These are phyloP conservation scores for Lycopodina hypogea DNA, from an alignment of 37 sponge, comb jelly and placozoan species.

Conservation along the genomic window DNA sequence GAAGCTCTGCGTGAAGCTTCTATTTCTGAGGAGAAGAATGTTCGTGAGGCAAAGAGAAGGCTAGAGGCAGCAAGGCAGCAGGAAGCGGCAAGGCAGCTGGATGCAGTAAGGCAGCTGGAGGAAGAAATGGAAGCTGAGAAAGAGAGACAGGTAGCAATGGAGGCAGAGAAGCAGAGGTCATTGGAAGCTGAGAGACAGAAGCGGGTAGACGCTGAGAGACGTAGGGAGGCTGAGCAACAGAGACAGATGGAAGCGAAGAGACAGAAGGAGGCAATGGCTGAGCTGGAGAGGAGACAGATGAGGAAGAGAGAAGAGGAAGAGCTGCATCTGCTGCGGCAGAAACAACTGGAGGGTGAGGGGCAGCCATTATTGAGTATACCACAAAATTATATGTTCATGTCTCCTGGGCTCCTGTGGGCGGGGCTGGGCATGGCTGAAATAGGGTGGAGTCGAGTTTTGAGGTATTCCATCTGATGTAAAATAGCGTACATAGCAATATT, in stretches of 20 bases:
- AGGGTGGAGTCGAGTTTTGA: too few species aligned
- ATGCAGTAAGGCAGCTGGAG: background rate
- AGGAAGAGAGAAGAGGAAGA: slow-evolving; percentile 15
- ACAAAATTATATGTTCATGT: background rate
- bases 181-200: background rate
- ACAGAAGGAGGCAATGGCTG: slow-evolving; percentile 4
- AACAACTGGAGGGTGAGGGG: slow-evolving; percentile 16
- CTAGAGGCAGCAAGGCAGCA: slow-evolving; percentile 5
- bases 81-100: background rate
- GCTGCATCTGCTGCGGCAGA: slow-evolving; percentile 18
- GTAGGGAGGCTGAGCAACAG: background rate
- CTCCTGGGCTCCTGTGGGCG: too few species aligned
- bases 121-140: background rate
- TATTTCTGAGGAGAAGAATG: slow-evolving; percentile 18
- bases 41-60: slow-evolving; percentile 6
- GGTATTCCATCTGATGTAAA: too few species aligned
- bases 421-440: too few species aligned
- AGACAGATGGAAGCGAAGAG: slow-evolving; percentile 4
- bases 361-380: background rate
- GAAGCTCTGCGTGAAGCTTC: slow-evolving; percentile 18
- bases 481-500: too few species aligned
- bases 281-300: slow-evolving; percentile 2
- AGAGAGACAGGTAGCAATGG: background rate
- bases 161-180: slow-evolving; percentile 5
- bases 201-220: background rate